Evolutionary conservation across 2,113 vertebrate genomes (phyloP), one percentile per base, ranked within the genome.

Genomic region (Elgaria multicarinata): DNA sequence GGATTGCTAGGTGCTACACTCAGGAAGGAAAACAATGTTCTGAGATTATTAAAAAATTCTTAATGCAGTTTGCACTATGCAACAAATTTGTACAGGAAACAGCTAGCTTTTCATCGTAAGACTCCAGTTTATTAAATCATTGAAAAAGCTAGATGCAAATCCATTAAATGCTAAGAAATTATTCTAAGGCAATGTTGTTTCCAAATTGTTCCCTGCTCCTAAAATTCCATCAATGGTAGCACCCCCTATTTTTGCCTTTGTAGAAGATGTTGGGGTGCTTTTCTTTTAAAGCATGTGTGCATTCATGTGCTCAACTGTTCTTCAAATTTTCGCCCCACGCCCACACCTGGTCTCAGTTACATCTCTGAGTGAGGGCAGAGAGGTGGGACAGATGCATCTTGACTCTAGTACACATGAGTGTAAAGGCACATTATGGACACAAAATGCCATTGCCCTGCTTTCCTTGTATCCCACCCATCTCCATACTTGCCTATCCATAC

Each of bases 1-100:
- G 77, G 88, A 67, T 42, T 55, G 55, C 83, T 76, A 90, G 86
- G 84, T 0, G 89, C 58, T 86, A 88, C 71, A 91, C 67, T 3
- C 79, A 28, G 83, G 28, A 72, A 75, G n/a, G 85, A 44, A 80
- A 74, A 53, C 6, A n/a, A 46, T 24, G 72, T 84, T 86, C 3
- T 10, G n/a, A 91, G 7, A 76, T 26, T 1, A 46, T n/a, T 26
- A 42, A 36, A 12, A 74, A 78, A 31, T 80, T 94, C n/a, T 67
- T 66, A 39, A 77, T 91, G 31, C 82, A 44, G 46, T 24, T 85
- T 89, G 26, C 39, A 55, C 44, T 87, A 76, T 1, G 62, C 69
- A 2, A 66, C 75, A 84, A 86, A 58, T 39, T 46, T 87, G 22
- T 67, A 55, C 58, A 71, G 69, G 36, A 31, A 44, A 62, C 14